phyloP scores from a whole-genome alignment of 2,888 invertebrate genomes.

The Euclidia mi region DNA sequence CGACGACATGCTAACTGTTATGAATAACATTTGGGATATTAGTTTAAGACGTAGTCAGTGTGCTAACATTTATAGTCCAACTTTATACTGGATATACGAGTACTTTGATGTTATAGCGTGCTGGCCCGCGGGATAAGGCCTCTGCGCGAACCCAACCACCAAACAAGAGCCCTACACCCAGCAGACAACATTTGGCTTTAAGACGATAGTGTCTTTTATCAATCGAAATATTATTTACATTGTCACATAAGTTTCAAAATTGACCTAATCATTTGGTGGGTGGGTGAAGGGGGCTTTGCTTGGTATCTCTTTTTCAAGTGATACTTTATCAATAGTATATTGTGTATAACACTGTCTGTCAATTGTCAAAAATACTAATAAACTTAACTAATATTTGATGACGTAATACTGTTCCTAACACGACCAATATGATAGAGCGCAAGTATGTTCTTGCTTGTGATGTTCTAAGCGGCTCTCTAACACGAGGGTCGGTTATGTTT shows the following conservation, averaged over 20 bases:
- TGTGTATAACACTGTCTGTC: slow-evolving; percentile 32
- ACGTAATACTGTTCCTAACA: slow-evolving; percentile 3
- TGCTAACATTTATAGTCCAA: slow-evolving; percentile 73
- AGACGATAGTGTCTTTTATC: slow-evolving; percentile 33
- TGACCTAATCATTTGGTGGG: slow-evolving; percentile 85
- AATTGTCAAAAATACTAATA: slow-evolving; percentile 34
- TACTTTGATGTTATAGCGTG: slow-evolving; percentile 76
- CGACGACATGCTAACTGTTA: slow-evolving; percentile 66
- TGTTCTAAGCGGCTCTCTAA: slow-evolving; percentile 71
- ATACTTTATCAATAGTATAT: slow-evolving; percentile 43
- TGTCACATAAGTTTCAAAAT: slow-evolving; percentile 68
- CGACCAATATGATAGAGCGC: neutral
- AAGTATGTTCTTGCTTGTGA: too few species aligned
- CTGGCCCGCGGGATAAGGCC: slow-evolving; percentile 87
- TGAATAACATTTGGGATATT: slow-evolving; percentile 51
- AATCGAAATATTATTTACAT: slow-evolving; percentile 32
- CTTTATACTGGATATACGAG: slow-evolving; percentile 59
- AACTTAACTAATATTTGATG: slow-evolving; percentile 14
- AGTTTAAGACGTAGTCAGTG: slow-evolving; percentile 68
- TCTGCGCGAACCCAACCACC: slow-evolving; percentile 90
- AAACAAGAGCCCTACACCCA: slow-evolving; percentile 90
- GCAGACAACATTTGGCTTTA: slow-evolving; percentile 72
- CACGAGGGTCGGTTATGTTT: slow-evolving; percentile 77
- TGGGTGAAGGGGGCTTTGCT: slow-evolving; percentile 91
- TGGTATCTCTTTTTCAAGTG: slow-evolving; percentile 86